These are phyloP conservation scores for Diplodus sargus DNA, from an alignment of 2,797 vertebrate genomes.

Conservation along the genomic window DNA sequence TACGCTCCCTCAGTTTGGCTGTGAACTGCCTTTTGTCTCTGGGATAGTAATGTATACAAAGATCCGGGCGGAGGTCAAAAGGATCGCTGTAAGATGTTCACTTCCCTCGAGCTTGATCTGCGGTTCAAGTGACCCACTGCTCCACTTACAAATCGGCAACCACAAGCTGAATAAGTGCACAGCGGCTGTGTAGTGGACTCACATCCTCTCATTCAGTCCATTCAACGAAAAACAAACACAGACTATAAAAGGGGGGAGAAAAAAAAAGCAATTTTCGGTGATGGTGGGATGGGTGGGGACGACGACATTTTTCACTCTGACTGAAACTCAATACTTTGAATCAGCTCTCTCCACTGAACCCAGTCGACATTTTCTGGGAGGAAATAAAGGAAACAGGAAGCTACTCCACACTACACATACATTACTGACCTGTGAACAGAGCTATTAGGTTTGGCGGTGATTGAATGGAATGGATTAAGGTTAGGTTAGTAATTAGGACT, in stretches of 20 bases:
- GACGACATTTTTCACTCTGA: slow-evolving; percentile 35
- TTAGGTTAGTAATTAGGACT: slow-evolving; percentile 63
- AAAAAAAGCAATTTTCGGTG: slow-evolving; percentile 14
- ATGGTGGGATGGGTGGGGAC: slow-evolving; percentile 27
- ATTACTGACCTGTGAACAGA: slow-evolving; percentile 21
- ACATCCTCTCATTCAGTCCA: slow-evolving; percentile 1
- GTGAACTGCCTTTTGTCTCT: slow-evolving; percentile 11
- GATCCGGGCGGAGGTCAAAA: slow-evolving; percentile 9
- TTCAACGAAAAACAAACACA: slow-evolving; percentile 27
- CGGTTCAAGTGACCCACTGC: slow-evolving; percentile 33
- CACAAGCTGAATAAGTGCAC: background rate
- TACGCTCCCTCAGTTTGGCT: background rate
- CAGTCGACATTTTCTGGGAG: slow-evolving; percentile 7
- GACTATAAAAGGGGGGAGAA: background rate
- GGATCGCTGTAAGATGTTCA: slow-evolving; percentile 39
- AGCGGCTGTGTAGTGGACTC: slow-evolving; percentile 14
- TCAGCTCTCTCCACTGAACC: slow-evolving; percentile 32
- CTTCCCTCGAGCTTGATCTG: slow-evolving; percentile 24
- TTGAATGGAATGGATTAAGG: slow-evolving; percentile 51
- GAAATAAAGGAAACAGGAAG: slow-evolving; percentile 1
- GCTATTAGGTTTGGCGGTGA: slow-evolving; percentile 50
- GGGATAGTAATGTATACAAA: slow-evolving; percentile 17
- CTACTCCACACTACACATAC: slow-evolving; percentile 28
- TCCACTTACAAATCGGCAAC: slow-evolving; percentile 25
- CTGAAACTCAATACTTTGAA: slow-evolving; percentile 36